Percentiles rank a stretch among this genome's conserved stretches.
Conservation (phyloP, 2,888 invertebrate species). For the Apamea crenata region DNA sequence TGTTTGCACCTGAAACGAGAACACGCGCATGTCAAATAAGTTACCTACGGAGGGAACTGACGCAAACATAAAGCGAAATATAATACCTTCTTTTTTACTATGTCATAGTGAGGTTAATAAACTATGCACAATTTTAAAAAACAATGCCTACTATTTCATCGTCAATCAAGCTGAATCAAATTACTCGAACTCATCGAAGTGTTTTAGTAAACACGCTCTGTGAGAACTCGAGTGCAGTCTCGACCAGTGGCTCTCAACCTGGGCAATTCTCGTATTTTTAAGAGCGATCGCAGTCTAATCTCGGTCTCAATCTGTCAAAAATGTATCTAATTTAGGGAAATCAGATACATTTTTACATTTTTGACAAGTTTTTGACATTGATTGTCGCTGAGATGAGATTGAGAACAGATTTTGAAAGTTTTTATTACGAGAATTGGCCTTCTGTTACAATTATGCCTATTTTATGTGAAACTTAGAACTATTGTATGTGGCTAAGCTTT, state of each 20-base stretch:
- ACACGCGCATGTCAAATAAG: background rate
- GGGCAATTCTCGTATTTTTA: no score
- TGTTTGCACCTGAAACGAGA: background rate
- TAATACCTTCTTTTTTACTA: background rate
- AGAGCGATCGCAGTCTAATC: no score
- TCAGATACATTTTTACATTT: no score
- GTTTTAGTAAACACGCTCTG: constrained; percentile 64
- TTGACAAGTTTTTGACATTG: no score
- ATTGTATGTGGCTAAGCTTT: background rate
- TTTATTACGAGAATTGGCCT: no score
- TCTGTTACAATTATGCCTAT: background rate
- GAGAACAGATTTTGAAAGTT: no score
- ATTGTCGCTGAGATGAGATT: no score
- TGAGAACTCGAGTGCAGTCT: constrained; percentile 49
- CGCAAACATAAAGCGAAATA: background rate
- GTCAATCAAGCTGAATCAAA: constrained; percentile 54
- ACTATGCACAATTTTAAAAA: constrained; percentile 48
- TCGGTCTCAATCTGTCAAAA: no score
- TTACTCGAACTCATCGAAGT: constrained; percentile 62
- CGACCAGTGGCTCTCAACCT: constrained; percentile 32
- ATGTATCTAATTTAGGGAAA: no score
- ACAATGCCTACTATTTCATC: constrained; percentile 45
- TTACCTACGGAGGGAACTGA: constrained; percentile 1
- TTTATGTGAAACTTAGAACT: background rate
- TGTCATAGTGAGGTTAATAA: constrained; percentile 17